These are phyloP conservation scores for Amphipyra berbera DNA, from an alignment of 2,888 invertebrate species.

Conservation along the genomic window DNA sequence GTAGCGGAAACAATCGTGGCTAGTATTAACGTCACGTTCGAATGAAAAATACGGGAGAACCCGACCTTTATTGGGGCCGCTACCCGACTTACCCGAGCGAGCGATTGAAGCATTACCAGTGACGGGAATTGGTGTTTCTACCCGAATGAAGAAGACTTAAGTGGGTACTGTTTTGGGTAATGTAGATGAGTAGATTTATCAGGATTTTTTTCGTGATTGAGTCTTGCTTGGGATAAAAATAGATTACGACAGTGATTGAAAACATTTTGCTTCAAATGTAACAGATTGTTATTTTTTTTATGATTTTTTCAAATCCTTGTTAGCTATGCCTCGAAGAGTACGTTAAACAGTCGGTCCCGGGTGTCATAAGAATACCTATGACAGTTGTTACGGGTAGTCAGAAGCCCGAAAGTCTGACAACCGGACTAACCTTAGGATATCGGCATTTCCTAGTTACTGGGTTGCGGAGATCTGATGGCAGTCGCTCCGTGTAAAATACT, in stretches of 20 bases:
- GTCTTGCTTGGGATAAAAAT: background rate
- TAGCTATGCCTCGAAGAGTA: no score
- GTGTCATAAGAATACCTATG: no score
- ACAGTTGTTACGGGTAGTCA: no score
- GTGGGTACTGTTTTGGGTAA: constrained; percentile 27
- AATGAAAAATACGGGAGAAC: constrained; percentile 53
- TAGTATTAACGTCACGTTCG: constrained; percentile 49
- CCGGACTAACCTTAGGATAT: no score
- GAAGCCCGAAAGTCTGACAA: no score
- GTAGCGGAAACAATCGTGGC: constrained; percentile 35
- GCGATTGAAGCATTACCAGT: constrained; percentile 37
- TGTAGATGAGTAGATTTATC: constrained; percentile 30
- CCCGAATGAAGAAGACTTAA: constrained; percentile 20
- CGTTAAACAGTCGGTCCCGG: no score
- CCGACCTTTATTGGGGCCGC: constrained; percentile 43
- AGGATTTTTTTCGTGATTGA: constrained; percentile 25
- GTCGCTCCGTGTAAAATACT: no score
- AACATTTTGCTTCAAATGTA: background rate
- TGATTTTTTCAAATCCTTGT: no score
- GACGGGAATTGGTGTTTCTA: constrained; percentile 48
- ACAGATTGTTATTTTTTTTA: no score
- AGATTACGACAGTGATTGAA: background rate
- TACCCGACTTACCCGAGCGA: constrained; percentile 23
- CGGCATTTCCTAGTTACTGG: no score
- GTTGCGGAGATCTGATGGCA: no score